Evolutionary conservation across 2,113 vertebrate species (phyloP), one percentile per base, ranked within the genome.

Genomic region (Stigmatopora nigra): DNA sequence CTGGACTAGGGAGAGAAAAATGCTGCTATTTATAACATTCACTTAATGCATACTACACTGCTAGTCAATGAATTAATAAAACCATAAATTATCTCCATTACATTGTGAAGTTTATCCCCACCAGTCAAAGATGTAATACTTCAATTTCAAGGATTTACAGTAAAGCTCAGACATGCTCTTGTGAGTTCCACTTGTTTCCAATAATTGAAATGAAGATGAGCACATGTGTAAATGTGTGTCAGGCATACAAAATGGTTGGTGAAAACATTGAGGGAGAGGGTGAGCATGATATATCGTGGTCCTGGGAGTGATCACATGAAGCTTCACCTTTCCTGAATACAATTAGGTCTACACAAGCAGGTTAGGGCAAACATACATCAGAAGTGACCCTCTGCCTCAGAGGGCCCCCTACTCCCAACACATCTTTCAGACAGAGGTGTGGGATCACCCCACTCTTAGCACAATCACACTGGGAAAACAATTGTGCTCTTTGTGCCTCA

Each of bases 331-430:
- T 63, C 55, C 64, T 67, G 63, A 60, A 73, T 58, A 79, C 46
- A 64, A 72, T 35, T 70, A 68, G 76, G 67, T 55, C 73, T 63
- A 72, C 64, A 75, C 66, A 77, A 38, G 74, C 71, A 62, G 70
- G 68, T 77, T 53, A 67, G 64, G 67, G 19, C 11, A 10, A 81
- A 86, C 81, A 82, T 82, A 72, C 84, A 87, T 58, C 81, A 84
- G 81, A 81, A 70, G 69, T 87, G 81, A 81, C 82, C 82, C 71
- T 55, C 4, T 22, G 69, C n/a, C 60, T 71, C 53, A 36, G n/a
- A 73, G 69, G 61, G 72, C 59, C 45, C 60, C 44, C 75, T 70
- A 73, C 82, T 84, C 84, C 79, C 84, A 78, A 75, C 68, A 67
- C 75, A 73, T 82, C 80, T 71, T 65, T 78, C 72, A 84, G 71